A percentile compares a stretch with the other conserved stretches of the same genome.
These are phyloP conservation scores for Ophonus ardosiacus DNA, from an alignment of 2,888 invertebrate genomes.

Conservation along the genomic window DNA sequence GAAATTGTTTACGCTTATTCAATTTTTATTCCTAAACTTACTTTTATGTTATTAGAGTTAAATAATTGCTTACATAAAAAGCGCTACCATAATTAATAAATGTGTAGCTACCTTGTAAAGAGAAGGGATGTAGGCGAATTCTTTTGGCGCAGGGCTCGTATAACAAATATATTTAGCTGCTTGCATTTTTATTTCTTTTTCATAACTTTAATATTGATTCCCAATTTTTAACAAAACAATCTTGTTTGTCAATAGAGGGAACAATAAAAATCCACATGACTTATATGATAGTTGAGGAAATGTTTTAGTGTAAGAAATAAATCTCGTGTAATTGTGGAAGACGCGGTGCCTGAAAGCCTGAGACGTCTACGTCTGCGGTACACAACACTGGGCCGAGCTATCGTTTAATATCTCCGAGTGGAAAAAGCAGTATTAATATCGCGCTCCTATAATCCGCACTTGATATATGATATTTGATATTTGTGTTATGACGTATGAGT, in stretches of 20 bases:
- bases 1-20: too few relatives aligned
- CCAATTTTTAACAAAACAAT: background rate
- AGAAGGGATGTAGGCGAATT: too few relatives aligned
- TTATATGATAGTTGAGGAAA: background rate
- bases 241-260: background rate
- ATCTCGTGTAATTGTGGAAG: background rate
- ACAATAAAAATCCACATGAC: background rate
- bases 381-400: background rate
- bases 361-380: background rate
- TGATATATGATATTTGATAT: constrained; percentile 64
- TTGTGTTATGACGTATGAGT: constrained; percentile 64
- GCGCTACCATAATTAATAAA: too few relatives aligned
- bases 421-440: constrained; percentile 61
- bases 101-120: too few relatives aligned
- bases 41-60: too few relatives aligned
- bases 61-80: too few relatives aligned
- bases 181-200: background rate
- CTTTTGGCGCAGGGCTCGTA: too few relatives aligned
- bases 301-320: constrained; percentile 18
- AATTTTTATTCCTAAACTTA: too few relatives aligned
- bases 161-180: background rate
- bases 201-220: background rate
- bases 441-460: constrained; percentile 56
- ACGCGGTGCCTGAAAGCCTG: background rate
- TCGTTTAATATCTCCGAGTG: constrained; percentile 56